Evolutionary conservation across 2,113 vertebrate species (phyloP), one percentile per base, ranked within the genome.

Genomic region (Hydrolagus affinis): DNA sequence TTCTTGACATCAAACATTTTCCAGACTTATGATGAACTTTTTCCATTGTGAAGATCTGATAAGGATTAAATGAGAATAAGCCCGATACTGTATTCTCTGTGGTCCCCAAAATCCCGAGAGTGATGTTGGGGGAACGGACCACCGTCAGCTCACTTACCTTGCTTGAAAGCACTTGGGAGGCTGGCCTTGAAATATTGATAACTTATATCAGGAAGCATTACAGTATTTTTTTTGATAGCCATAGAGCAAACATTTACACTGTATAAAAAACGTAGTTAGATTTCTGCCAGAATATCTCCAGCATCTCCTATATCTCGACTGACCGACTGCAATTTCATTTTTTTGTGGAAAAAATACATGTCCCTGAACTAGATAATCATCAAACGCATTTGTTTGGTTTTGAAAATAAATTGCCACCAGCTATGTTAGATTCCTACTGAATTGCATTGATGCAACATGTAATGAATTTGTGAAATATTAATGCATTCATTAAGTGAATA

Each of bases 1-100:
- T 83, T 83, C 60, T 32, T 83, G 78, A 83, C 60, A 32, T 83
- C 62, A 83, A 83, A 83, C 8, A 1, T 68, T 66, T 62, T 62
- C 78, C 78, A 62, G 23, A 83, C 25, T 83, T 23, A 66, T 66
- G 56, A 9, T 23, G 57, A 83, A 83, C 15, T 66, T 83, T 83
- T 83, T 64, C 78, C 78, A 83, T 17, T 68, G 78, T 32, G 66
- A 66, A 83, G 78, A 25, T 75, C 32, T 44, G 14, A 75, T 56
- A 19, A 32, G 23, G 73, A 15, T 83, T 62, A 83, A 66, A 19
- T 23, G 62, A 68, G 62, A 15, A 32, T 83, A 68, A 19, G 17
- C 15, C 21, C 62, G 3, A 30, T 28, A 30, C n/a, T 64, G 28
- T 15, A 23, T 60, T 60, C 11, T 25, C 76, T 25, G 19, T 14